Evolutionary conservation across 2,113 vertebrate genomes (phyloP), one percentile per base, ranked within the genome.

Genomic region (Halichoerus grypus): DNA sequence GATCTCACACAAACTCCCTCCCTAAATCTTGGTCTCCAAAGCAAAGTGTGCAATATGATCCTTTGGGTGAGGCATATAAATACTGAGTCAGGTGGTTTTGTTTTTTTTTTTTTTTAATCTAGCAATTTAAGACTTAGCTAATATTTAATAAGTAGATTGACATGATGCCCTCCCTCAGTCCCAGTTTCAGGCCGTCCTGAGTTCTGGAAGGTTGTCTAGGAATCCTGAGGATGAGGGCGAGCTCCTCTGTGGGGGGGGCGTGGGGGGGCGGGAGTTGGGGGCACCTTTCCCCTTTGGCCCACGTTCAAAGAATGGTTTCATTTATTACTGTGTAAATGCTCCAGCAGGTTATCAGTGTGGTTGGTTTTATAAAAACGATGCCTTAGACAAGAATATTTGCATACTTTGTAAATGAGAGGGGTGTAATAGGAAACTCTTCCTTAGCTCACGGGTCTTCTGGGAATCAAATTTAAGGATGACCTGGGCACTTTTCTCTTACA

Each of bases 91-190:
- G 39, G 2, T 33, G 42, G 65, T 53, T 72, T 63, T 33, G 6
- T 26, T 15, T 15, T 1, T 46, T 74, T 80, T 33, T 61, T 88
- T 90, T 85, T 61, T 84, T 12, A 91, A 84, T 80, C 21, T 95
- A 83, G 55, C 88, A 57, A 69, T 82, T 67, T 67, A 87, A 96
- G 69, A 22, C 36, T 93, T 89, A 79, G 11, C 72, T 42, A 86
- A 69, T 57, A 83, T 61, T 95, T 95, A 96, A 80, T 93, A 94
- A 79, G 26, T 79, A 49, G 53, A 85, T 85, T 10, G 69, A 51
- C 79, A 57, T 18, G 0, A 0, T 53, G 61, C 12, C 28, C 61
- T 90, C 61, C 31, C 22, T 86, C 4, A 7, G 46, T 65, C n/a
- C 28, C 49, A 49, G 26, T 49, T 91, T 77, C 67, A 77, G 59